Conservation (phyloP, 2,797 vertebrate genomes). For the Eulemur rubriventer region DNA sequence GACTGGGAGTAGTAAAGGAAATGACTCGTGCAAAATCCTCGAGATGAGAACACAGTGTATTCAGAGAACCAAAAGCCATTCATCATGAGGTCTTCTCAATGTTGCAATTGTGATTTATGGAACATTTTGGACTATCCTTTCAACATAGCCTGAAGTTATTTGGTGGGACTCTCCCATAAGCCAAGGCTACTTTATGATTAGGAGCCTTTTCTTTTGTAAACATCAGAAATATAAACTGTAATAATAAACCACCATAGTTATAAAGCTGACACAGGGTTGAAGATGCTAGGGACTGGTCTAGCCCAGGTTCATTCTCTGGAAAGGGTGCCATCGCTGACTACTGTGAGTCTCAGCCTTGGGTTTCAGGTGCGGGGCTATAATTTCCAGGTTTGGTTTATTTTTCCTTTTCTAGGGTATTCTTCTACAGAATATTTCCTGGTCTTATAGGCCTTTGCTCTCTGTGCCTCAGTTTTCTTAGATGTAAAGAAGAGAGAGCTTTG, state of each 20-base stretch:
- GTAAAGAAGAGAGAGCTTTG: background rate
- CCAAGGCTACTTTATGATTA: constrained; percentile 53
- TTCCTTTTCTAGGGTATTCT: background rate
- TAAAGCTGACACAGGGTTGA: background rate
- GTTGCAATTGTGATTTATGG: constrained; percentile 43
- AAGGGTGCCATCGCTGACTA: background rate
- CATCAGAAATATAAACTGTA: constrained; percentile 28
- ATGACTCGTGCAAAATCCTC: background rate
- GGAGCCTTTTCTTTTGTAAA: constrained; percentile 41
- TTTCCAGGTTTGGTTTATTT: background rate
- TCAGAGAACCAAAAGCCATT: background rate
- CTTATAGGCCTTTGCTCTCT: background rate
- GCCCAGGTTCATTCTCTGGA: background rate
- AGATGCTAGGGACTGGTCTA: background rate
- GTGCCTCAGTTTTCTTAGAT: background rate
- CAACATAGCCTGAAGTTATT: constrained; percentile 44
- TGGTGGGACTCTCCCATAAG: constrained; percentile 48
- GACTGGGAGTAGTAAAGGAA: background rate
- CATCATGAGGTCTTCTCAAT: background rate
- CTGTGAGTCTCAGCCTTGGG: background rate
- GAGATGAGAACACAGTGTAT: background rate
- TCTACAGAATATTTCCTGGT: background rate
- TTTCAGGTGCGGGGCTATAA: background rate
- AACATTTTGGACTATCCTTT: constrained; percentile 48
- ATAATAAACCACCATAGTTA: background rate